Base-by-base conservation (phyloP, 2,888 invertebrate genomes). In the Morpho deidamia region DNA sequence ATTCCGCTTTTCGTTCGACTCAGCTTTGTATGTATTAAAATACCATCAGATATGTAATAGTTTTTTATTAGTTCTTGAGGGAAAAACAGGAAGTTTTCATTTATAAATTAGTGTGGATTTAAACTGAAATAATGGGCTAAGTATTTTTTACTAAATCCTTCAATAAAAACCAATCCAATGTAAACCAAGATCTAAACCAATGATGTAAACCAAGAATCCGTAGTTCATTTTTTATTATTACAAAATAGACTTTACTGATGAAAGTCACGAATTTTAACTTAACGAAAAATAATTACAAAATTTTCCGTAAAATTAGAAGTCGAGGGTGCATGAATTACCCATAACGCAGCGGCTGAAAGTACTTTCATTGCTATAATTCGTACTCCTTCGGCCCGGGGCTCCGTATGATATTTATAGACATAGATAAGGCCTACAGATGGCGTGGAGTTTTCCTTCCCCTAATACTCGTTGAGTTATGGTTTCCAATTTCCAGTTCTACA, bases 341-440 rank as follows among this genome's bases (percentile, higher is more conserved):
- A 85, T 86, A 81, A 83, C 70, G 65, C 61, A 67, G 71, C 72
- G 70, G 72, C 76, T 72, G 72, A 73, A 78, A 75, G 83, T 83
- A 81, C 83, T 79, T 78, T 71, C 70, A 74, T 74, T 75, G 71
- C 82, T 76, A 84, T 86, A 85, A 85, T 76, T 86, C 81, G 77
- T 84, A 72, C 78, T 79, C 76, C 72, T 79, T 74, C 78, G 79
- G 80, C 78, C 76, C 79, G 76, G 76, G 74, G 78, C 74, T 74
- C 78, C 73, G 76, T 76, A 76, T 67, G 68, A 78, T 85, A 87
- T 86, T 88, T 89, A 89, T 86, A 76, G 79, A 67, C 64, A 66
- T 68, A 88, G 88, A 89, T 87, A 88, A 88, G 83, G 81, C 81
- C 81, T 88, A 81, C 88, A 87, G 88, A 89, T 87, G 88, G 86